Evolutionary conservation across 2,797 vertebrate species (phyloP).

Genomic region (Danio jaintianensis): DNA sequence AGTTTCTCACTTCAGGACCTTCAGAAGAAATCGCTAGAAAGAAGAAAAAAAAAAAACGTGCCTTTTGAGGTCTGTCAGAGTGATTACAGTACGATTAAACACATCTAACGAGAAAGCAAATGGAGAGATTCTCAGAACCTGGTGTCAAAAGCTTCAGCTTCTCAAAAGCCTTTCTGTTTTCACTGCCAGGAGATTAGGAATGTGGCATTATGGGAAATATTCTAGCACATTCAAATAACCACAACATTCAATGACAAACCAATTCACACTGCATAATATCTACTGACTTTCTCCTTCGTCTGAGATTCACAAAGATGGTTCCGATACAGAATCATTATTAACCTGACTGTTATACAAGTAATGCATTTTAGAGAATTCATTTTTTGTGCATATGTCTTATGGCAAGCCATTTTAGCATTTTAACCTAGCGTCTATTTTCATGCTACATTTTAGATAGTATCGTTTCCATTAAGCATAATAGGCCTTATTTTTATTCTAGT

Average conservation of each 20-base stretch:
- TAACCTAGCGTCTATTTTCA: too few species aligned
- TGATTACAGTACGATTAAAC: conserved; percentile 11
- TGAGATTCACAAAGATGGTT: background rate
- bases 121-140: conserved; percentile 2
- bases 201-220: conserved; percentile 22
- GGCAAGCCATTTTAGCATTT: too few species aligned
- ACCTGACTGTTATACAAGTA: conserved; percentile 58
- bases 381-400: too few species aligned
- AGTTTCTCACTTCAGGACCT: background rate
- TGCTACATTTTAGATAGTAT: too few species aligned
- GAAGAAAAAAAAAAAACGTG: background rate
- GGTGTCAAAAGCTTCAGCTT: conserved; percentile 12
- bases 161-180: conserved; percentile 13
- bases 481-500: too few species aligned
- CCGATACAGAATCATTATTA: conserved; percentile 64
- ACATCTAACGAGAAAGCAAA: background rate
- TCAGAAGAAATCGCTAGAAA: background rate
- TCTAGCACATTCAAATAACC: conserved; percentile 2
- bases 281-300: background rate
- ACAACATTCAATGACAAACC: conserved; percentile 8
- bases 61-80: background rate
- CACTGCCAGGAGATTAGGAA: conserved; percentile 1
- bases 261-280: background rate
- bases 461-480: too few species aligned
- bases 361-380: too few species aligned